A percentile compares a stretch with the other conserved stretches of the same genome.
These are phyloP conservation scores for Notarius lentiginosus DNA, from an alignment of 2,113 vertebrate genomes.

Conservation along the genomic window DNA sequence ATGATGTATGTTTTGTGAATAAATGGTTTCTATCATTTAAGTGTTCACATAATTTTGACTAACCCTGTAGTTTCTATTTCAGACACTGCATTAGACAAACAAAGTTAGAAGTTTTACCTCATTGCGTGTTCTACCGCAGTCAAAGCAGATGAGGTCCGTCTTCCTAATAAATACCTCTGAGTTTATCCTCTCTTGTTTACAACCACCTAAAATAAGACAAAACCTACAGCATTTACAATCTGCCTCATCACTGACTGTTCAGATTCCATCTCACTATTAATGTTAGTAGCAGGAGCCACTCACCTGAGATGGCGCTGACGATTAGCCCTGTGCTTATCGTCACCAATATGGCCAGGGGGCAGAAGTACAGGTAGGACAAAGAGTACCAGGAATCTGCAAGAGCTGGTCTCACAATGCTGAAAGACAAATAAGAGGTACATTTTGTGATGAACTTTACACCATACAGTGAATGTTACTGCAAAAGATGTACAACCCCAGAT, in stretches of 20 bases:
- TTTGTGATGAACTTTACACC: neutral
- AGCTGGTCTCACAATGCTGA: slow-evolving; percentile 65
- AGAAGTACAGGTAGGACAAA: slow-evolving; percentile 76
- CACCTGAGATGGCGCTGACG: slow-evolving; percentile 73
- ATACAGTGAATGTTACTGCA: neutral
- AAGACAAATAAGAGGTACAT: neutral
- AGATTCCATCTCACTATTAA: neutral
- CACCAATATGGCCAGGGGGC: slow-evolving; percentile 64
- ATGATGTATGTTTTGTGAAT: too few relatives aligned
- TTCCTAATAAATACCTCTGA: slow-evolving; percentile 68
- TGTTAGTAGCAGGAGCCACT: slow-evolving; percentile 6
- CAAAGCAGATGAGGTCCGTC: slow-evolving; percentile 68
- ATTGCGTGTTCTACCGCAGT: slow-evolving; percentile 45
- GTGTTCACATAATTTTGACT: too few relatives aligned
- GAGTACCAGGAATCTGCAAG: slow-evolving; percentile 77
- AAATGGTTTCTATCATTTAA: too few relatives aligned
- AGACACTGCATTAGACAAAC: neutral
- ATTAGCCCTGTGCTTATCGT: slow-evolving; percentile 67
- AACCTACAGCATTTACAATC: neutral
- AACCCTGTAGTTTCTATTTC: neutral
- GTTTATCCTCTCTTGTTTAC: slow-evolving; percentile 64
- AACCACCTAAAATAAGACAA: slow-evolving; percentile 65
- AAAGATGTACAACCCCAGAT: neutral
- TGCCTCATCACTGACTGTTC: too few relatives aligned
- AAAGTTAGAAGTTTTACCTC: slow-evolving; percentile 59